These are phyloP conservation scores for Grammomys surdaster DNA, from an alignment of 2,113 vertebrate species.

Conservation along the genomic window DNA sequence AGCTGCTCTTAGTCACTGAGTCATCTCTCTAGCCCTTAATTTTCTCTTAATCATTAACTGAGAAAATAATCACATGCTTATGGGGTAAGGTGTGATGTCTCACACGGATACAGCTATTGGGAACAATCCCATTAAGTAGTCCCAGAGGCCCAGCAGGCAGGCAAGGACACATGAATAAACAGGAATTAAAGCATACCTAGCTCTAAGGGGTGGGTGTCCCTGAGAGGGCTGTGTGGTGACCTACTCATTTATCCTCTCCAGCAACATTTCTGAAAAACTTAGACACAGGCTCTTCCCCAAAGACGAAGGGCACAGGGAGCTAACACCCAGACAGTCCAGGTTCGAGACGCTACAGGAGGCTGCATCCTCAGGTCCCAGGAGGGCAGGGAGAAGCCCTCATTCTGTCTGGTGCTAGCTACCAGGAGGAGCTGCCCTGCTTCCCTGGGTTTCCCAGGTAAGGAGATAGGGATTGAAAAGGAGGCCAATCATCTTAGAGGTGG, in stretches of 20 bases:
- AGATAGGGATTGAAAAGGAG: not conserved
- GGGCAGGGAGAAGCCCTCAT: not conserved
- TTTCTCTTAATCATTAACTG: not conserved
- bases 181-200: not conserved
- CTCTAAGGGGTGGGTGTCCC: not conserved
- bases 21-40: not conserved
- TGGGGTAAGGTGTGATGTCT: not conserved
- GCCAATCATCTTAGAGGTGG: not conserved
- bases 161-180: not conserved
- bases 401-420: not conserved
- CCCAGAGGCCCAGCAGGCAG: not conserved
- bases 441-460: not conserved
- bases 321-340: not conserved
- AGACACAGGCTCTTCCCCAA: not conserved
- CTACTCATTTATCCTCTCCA: not conserved
- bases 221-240: not conserved
- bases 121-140: not conserved
- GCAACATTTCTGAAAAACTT: not conserved
- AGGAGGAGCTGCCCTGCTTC: not conserved
- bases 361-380: not conserved
- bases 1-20: not conserved
- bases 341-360: not conserved
- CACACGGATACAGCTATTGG: not conserved
- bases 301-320: not conserved
- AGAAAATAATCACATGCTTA: not conserved